These are phyloP conservation scores for Odontothrips loti DNA, from an alignment of 2,888 invertebrate genomes.

Conservation along the genomic window DNA sequence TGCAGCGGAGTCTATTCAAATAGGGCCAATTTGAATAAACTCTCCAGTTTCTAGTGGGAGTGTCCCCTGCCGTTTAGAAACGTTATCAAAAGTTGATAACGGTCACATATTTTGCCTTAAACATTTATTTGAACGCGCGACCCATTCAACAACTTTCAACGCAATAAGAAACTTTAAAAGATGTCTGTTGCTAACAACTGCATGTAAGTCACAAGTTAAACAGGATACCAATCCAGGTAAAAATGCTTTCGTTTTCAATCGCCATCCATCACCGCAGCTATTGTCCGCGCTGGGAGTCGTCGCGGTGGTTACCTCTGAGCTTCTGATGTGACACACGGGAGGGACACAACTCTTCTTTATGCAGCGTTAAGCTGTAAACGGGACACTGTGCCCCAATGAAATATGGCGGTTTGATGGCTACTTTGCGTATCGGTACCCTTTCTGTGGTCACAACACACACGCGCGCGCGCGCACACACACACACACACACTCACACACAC, in stretches of 20 bases:
- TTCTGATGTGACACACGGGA: neutral
- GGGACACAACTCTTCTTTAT: slow-evolving; percentile 6
- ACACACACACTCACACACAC: neutral
- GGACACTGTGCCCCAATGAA: neutral
- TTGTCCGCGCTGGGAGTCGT: neutral
- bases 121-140: too few species aligned
- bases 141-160: too few species aligned
- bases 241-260: neutral
- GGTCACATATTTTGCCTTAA: too few species aligned
- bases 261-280: neutral
- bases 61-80: too few species aligned
- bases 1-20: too few species aligned
- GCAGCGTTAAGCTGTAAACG: slow-evolving; percentile 11
- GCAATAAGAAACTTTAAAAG: too few species aligned
- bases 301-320: neutral
- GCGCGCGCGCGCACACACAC: neutral
- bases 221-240: too few species aligned
- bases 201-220: too few species aligned
- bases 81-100: too few species aligned
- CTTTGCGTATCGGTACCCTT: slow-evolving; percentile 2
- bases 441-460: slow-evolving; percentile 1
- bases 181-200: too few species aligned
- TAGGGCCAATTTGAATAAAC: too few species aligned
- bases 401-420: slow-evolving; percentile 1
- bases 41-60: too few species aligned